These are phyloP conservation scores for Panulirus ornatus DNA, from an alignment of 1,140 invertebrate species.

Conservation along the genomic window DNA sequence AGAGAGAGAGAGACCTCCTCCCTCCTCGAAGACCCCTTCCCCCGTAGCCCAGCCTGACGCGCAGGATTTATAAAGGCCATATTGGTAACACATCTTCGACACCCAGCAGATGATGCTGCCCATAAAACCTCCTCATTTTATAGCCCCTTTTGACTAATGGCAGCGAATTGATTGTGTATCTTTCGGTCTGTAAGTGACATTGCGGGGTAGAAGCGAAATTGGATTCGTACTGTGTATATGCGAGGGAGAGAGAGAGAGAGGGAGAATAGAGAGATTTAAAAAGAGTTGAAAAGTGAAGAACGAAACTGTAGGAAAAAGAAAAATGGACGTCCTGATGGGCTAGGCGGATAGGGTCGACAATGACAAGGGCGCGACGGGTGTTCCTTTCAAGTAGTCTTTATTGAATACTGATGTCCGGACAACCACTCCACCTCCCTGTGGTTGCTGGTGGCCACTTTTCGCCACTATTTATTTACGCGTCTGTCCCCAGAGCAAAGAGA, in stretches of 20 bases:
- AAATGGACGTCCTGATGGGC: background rate
- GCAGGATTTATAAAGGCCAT: background rate
- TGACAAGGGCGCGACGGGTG: constrained; percentile 13
- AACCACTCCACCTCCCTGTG: too few relatives aligned
- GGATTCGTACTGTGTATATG: background rate
- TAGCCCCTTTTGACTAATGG: background rate
- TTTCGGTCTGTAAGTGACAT: background rate
- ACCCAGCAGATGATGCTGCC: background rate
- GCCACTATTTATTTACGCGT: too few relatives aligned
- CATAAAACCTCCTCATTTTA: background rate
- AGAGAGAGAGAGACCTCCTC: constrained; percentile 27
- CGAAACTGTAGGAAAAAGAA: background rate
- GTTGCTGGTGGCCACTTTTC: too few relatives aligned
- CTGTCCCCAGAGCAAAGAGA: too few relatives aligned
- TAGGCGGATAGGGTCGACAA: background rate
- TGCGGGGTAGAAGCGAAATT: background rate
- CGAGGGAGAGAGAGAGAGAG: background rate
- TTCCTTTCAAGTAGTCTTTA: background rate
- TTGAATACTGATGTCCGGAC: too few relatives aligned
- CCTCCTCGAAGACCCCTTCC: too few relatives aligned
- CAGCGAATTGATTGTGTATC: background rate
- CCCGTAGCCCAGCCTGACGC: too few relatives aligned
- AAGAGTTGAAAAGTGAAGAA: background rate
- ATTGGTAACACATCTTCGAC: constrained; percentile 1
- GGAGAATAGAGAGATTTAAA: background rate